Evolutionary conservation across 1,140 invertebrate genomes (phyloP), one percentile per base, ranked within the genome.

Genomic region (Platyscapa corneri): DNA sequence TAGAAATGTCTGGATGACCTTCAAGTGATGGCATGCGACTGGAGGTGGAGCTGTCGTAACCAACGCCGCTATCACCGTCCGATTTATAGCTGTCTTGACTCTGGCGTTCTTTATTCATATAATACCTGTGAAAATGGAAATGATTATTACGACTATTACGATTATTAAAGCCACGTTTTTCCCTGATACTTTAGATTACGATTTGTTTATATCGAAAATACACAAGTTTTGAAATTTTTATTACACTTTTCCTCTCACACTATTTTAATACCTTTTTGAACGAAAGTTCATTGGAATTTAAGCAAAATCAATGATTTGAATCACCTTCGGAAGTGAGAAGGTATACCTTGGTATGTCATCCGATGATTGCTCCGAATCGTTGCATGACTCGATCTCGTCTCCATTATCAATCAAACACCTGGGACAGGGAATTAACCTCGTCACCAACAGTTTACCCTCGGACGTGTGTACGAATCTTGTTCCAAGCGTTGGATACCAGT

Each of bases 391-490:
- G 60, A 82, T 87, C 14, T 92, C 89, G 14, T 94, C 93, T 3
- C 90, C 90, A 42, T 92, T 92, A 78, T 90, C 91, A 7, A 93
- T 91, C 83, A 98, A 92, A 92, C 98, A 99, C 14, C 95, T 94
- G 0, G 97, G 96, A 92, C 99, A 99, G 0, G 98, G 97, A 72
- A 99, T 96, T 32, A 99, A 90, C n/a, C 99, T 94, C 0, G 98
- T 99, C 18, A 99, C 97, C 39, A 99, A 93, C 90, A 99, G 97
- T 87, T 97, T 96, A 1, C 99, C 99, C 91, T 99, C 98, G 0
- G 98, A 98, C 0, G 98, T 99, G 90, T 99, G 99, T 1, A 98
- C 98, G 93, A 99, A 99, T 70, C 99, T 95, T 2, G 98, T 99
- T 12, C 99, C 97, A 72, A 98, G 93, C 0, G 97, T 97, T 0